Base-by-base conservation (phyloP, 2,797 vertebrate species). In the Poecilia picta region DNA sequence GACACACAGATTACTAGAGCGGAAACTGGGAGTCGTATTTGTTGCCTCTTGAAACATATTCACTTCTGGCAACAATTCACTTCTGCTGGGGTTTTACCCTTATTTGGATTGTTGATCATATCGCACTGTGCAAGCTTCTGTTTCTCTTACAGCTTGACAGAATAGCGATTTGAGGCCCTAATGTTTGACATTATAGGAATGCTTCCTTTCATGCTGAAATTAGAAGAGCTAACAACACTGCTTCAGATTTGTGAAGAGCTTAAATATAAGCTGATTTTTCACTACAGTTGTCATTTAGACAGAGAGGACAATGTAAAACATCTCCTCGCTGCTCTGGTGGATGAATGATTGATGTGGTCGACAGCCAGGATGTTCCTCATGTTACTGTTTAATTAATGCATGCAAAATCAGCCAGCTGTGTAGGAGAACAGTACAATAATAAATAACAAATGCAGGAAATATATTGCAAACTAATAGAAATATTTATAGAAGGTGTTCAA, bases 271-370 rank as follows among this genome's bases (percentile, higher is more conserved):
- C 10, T 68, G 4, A 41, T 68, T 71, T 71, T 71, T 51, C 20
- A 51, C 13, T 53, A 39, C 8, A 25, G 47, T 39, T 53, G 72
- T 39, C 33, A 36, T 51, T 45, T 31, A 41, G 13, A 36, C 15
- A 70, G 20, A 18, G 28, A 45, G 78, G 74, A 45, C 68, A 59
- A 59, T 53, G 72, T 82, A 86, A 89, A 77, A 85, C 81, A 57
- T 88, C 74, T 79, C 66, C 74, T 83, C 81, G 66, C 82, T 72
- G 74, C 78, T 85, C 81, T 74, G 46, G 79, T 71, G 46, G 77
- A 89, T 91, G 81, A 92, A 94, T 94, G 91, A 94, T 92, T 90
- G 43, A 92, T 78, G 74, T 85, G 80, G 45, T 77, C 75, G 79
- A 71, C 72, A 74, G 71, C 72, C 73, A 73, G 77, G 78, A 81